Evolutionary conservation across 1,140 invertebrate genomes (phyloP).

Genomic region (Agrilus planipennis): DNA sequence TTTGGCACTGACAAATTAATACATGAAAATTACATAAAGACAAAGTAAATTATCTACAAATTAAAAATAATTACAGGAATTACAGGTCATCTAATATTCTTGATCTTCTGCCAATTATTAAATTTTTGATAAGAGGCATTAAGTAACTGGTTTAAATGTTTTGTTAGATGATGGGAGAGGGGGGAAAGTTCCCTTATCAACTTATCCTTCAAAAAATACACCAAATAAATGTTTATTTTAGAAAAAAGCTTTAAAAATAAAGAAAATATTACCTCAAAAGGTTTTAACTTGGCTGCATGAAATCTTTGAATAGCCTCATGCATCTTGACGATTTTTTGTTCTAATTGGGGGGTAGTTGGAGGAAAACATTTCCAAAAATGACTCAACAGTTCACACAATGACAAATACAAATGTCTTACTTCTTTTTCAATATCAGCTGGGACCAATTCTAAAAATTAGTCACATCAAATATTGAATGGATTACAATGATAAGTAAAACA

Average conservation of each 20-base stretch:
- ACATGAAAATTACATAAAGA: no score
- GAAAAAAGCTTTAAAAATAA: no score
- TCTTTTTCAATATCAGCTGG: conserved; percentile 73
- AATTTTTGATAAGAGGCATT: conserved; percentile 74
- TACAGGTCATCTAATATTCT: conserved; percentile 22
- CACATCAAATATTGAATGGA: conserved; percentile 5
- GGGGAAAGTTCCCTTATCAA: conserved; percentile 65
- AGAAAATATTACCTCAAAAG: conserved; percentile 53
- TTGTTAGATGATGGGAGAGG: conserved; percentile 68
- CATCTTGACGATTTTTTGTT: conserved; percentile 75
- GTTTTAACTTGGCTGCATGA: conserved; percentile 72
- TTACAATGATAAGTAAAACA: conserved; percentile 23
- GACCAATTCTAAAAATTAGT: conserved; percentile 54
- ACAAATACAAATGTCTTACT: conserved; percentile 69
- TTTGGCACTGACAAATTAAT: no score
- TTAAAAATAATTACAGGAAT: neutral
- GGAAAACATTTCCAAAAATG: conserved; percentile 95
- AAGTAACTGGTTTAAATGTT: conserved; percentile 74
- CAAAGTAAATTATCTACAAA: neutral
- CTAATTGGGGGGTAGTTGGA: conserved; percentile 60
- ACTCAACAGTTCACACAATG: conserved; percentile 73
- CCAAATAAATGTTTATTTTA: conserved; percentile 7
- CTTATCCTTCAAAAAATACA: conserved; percentile 47
- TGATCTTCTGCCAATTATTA: conserved; percentile 70
- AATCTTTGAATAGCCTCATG: conserved; percentile 80